Base-by-base conservation (phyloP, 35 echinoderm and acorn worm species). In the Amphiura filiformis region DNA sequence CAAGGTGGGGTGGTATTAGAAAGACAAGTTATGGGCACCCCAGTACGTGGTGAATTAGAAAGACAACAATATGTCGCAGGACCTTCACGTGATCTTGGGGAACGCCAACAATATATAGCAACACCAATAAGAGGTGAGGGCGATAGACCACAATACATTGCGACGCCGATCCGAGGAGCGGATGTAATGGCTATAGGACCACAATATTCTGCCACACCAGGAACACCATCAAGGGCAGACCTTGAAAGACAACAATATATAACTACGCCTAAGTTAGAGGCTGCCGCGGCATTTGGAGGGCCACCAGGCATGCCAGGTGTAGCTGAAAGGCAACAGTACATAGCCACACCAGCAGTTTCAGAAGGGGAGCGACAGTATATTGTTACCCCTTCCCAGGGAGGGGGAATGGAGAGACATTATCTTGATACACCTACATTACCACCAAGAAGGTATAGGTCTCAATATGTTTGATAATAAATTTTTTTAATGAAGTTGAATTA, bases 331-430 rank as follows among this genome's bases (percentile, higher is more conserved):
- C 61, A 70, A 70, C 61, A 70, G 28, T 70, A 70, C 28, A 70
- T 70, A 70, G 61, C 61, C 7, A 70, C 61, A n/a, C 61, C 61
- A 15, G 61, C 61, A 23, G 7, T 70, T 70, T 70, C 61, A 70
- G 61, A 70, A 23, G 61, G 61, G 61, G 61, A 70, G 26, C 61
- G 61, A 15, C 61, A 70, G 28, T 70, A 70, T 70, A 70, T 70
- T 70, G 61, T 70, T 3, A 70, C 61, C 61, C 61, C 61, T 18
- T 70, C 61, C 15, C 15, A 26, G 26, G 61, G 61, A 70, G 61
- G 61, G 61, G 61, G 61, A 70, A 15, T 70, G 61, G 61, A 70
- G 28, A 70, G 61, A 70, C 61, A 70, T 70, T 70, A 70, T 70
- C 61, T 70, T n/a, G 61, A 70, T 70, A 70, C 61, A 1, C 61